A percentile compares a stretch with the other conserved stretches of the same genome.
Evolutionary conservation across 2,113 vertebrate species (phyloP).

Genomic region (Desmodus rotundus): DNA sequence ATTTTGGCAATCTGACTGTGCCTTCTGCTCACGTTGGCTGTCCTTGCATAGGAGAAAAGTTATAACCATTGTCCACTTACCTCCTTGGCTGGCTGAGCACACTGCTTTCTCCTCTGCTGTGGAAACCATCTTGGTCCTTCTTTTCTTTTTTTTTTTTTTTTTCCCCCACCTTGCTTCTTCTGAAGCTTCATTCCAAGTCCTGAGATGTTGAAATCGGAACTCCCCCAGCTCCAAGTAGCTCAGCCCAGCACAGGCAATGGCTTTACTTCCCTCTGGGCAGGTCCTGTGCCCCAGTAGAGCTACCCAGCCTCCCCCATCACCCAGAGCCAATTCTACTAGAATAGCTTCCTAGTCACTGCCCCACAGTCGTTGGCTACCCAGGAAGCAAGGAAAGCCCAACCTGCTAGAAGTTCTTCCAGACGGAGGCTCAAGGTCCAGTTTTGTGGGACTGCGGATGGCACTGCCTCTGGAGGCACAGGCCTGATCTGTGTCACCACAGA

Average conservation of each 20-base stretch:
- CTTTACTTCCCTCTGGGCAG: background rate
- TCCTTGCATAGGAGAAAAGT: slow-evolving; percentile 31
- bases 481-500: background rate
- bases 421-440: background rate
- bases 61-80: slow-evolving; percentile 30
- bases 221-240: background rate
- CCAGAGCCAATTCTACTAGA: background rate
- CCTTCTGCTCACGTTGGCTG: background rate
- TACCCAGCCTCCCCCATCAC: background rate
- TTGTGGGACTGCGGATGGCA: background rate
- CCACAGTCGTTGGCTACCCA: background rate
- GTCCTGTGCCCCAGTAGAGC: background rate
- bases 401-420: slow-evolving; percentile 1
- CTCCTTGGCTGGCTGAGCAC: background rate
- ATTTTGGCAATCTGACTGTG: background rate
- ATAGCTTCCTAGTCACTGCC: background rate
- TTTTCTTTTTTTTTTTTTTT: background rate
- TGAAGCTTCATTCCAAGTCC: slow-evolving; percentile 1
- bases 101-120: slow-evolving; percentile 24
- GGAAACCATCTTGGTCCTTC: slow-evolving; percentile 11
- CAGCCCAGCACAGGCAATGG: background rate
- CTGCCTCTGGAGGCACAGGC: background rate
- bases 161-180: background rate
- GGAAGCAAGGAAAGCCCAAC: background rate
- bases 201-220: background rate